A percentile compares a stretch with the other conserved stretches of the same genome.
Conservation (phyloP, 2,888 invertebrate species). For the Philopedon plagiatum region DNA sequence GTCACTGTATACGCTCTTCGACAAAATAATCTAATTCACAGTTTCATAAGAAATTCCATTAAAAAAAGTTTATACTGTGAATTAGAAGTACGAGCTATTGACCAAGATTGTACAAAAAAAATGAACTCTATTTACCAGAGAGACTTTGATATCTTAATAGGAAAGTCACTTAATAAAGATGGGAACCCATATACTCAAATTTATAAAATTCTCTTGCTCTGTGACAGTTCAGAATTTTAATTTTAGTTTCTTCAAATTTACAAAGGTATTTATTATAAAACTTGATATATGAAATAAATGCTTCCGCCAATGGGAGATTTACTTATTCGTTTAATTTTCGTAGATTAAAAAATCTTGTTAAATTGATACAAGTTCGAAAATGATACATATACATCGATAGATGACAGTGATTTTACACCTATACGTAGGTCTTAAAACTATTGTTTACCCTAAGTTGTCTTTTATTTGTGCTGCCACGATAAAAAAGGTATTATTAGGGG, state of each 20-base stretch:
- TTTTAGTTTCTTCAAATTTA: background rate
- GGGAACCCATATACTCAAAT: no score
- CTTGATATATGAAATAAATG: background rate
- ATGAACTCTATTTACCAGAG: no score
- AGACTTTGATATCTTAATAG: no score
- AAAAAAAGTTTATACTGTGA: no score
- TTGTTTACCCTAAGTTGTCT: conserved; percentile 60
- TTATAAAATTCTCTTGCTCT: no score
- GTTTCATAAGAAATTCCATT: no score
- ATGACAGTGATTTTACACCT: conserved; percentile 37
- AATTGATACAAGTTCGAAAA: conserved; percentile 54
- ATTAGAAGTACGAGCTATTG: no score
- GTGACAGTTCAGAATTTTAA: no score
- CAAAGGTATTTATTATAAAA: background rate
- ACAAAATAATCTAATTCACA: no score
- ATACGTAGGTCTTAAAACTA: conserved; percentile 30
- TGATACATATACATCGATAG: conserved; percentile 59
- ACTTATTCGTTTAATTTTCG: conserved; percentile 13
- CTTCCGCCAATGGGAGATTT: background rate
- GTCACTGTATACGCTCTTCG: no score
- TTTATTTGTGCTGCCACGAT: conserved; percentile 64
- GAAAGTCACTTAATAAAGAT: no score
- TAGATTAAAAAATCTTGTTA: conserved; percentile 24
- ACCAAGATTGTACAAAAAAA: no score
- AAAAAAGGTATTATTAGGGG: conserved; percentile 51